Base-by-base conservation (phyloP, 2,797 vertebrate genomes). In the Crax fasciolata region DNA sequence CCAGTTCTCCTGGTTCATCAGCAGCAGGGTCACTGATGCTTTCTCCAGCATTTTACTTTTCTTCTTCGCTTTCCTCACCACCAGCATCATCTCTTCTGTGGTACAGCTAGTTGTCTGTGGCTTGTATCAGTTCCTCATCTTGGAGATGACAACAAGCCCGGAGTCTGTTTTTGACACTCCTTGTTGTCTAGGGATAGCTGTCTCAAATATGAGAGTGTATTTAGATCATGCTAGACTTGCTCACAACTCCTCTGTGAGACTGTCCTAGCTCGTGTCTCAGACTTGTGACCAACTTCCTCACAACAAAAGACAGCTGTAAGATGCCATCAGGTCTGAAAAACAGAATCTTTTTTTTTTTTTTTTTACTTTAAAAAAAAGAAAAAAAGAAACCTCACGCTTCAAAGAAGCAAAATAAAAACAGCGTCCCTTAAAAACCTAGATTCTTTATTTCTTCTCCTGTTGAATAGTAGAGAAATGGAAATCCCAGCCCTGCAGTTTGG, bases 281-380 rank as follows among this genome's bases (percentile, higher is more conserved):
- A 73, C 89, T 91, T 91, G 59, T 87, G 85, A 86, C 78, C 90
- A 93, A 93, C 70, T 93, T 94, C 82, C 89, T 92, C 68, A 67
- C 73, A 86, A 92, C 74, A 94, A 91, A 95, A 90, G 82, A 84
- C 79, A 96, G 85, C 90, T 95, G 87, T 80, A 63, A 91, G 79
- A 84, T 94, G 81, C 67, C 68, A 88, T 92, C 90, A 75, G 59
- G 44, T 95, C 83, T 95, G 68, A 95, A 94, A 94, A 84, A 73
- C 81, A 86, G 78, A 66, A 65, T 89, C 93, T 96, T 90, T 63
- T 77, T 87, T 95, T 63, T 77, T 87, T 95, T 75, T 71, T 13
- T 65, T 93, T 94, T 54, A 35, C 20, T 78, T 65, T 65, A 19
- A 32, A 25, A 35, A 35, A 38, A 55, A 27, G 3, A 61, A 57